Evolutionary conservation across 37 sponge, comb jelly and placozoan species (phyloP).

Genomic region (Mnemiopsis leidyi): DNA sequence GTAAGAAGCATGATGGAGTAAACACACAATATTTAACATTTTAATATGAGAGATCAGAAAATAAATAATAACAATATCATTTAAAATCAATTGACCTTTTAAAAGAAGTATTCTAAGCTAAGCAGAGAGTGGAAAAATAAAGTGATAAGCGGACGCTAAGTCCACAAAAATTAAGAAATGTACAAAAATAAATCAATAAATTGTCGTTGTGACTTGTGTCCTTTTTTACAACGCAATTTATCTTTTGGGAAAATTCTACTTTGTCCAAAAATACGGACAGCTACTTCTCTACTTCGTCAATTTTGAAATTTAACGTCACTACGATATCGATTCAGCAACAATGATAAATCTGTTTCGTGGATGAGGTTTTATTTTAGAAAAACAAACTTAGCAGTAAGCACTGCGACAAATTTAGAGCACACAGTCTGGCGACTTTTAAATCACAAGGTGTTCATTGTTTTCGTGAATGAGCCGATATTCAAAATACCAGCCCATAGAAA

Average conservation of each 20-base stretch:
- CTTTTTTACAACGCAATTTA: neutral
- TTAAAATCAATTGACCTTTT: neutral
- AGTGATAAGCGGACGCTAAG: neutral
- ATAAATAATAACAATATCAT: neutral
- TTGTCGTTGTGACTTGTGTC: neutral
- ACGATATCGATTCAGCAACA: too few species aligned
- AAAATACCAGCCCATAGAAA: too few species aligned
- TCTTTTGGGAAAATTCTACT: neutral
- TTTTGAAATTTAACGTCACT: neutral
- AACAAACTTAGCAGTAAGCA: too few species aligned
- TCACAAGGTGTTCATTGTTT: too few species aligned
- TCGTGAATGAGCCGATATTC: too few species aligned
- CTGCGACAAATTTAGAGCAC: too few species aligned
- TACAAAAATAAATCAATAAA: neutral
- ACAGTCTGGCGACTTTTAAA: too few species aligned
- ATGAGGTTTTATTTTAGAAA: too few species aligned
- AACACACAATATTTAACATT: neutral
- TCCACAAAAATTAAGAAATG: neutral
- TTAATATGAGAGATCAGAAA: neutral
- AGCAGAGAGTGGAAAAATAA: neutral
- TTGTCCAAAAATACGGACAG: neutral
- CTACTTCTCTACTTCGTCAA: too few species aligned
- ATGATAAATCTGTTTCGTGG: too few species aligned
- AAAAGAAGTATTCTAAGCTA: neutral
- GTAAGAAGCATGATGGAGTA: neutral